Conservation (phyloP, 2,797 vertebrate species). For the Mus spretus region DNA sequence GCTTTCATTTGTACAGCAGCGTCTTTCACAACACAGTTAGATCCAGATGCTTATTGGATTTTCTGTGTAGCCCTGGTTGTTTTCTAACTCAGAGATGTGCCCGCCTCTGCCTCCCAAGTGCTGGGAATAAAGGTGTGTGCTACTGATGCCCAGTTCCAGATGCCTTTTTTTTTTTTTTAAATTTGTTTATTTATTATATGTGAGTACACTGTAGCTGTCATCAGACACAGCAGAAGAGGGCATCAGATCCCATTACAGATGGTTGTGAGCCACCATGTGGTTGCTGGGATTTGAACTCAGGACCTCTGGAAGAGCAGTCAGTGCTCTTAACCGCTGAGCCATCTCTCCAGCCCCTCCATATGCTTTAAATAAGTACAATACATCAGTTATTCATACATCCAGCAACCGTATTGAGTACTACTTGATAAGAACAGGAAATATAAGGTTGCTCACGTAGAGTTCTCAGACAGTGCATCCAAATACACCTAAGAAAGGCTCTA, state of each 20-base stretch:
- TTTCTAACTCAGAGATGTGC: background rate
- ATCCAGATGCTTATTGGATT: background rate
- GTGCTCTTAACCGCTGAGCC: too few species aligned
- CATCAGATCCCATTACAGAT: too few species aligned
- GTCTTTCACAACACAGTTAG: background rate
- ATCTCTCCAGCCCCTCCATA: background rate
- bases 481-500: constrained; percentile 12
- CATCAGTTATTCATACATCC: constrained; percentile 15
- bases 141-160: background rate
- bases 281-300: too few species aligned
- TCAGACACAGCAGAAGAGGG: too few species aligned
- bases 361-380: constrained; percentile 20
- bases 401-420: constrained; percentile 30
- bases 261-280: too few species aligned
- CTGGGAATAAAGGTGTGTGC: background rate
- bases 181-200: too few species aligned
- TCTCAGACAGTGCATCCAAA: constrained; percentile 28
- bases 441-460: background rate
- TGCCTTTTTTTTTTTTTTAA: background rate
- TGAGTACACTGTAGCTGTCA: too few species aligned
- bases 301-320: too few species aligned
- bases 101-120: background rate
- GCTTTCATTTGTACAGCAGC: constrained; percentile 22
- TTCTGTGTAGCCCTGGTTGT: background rate
- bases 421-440: background rate